These are phyloP conservation scores for Drosophila lini DNA, from an alignment of 1,140 invertebrate genomes.

Conservation along the genomic window DNA sequence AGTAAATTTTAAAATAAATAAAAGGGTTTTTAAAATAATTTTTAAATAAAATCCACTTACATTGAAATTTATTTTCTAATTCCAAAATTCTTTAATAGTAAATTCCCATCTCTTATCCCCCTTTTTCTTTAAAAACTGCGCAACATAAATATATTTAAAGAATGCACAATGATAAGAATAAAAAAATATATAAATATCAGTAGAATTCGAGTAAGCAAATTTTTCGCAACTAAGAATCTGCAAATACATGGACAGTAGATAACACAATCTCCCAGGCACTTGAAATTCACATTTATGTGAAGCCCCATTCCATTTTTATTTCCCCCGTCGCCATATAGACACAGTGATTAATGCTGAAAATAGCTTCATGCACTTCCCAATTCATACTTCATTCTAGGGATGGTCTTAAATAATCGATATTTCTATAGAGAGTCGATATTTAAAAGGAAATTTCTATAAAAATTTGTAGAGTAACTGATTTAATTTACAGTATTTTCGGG, in stretches of 20 bases:
- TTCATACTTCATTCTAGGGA: neutral
- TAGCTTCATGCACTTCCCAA: constrained; percentile 15
- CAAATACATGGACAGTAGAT: constrained; percentile 21
- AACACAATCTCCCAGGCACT: constrained; percentile 14
- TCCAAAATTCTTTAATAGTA: too few relatives aligned
- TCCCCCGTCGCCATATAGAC: constrained; percentile 7
- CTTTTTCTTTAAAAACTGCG: constrained; percentile 4
- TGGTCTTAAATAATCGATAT: neutral
- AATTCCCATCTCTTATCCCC: neutral
- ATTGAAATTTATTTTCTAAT: neutral
- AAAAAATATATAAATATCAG: constrained; percentile 12
- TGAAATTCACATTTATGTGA: constrained; percentile 9
- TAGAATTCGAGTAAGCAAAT: constrained; percentile 8
- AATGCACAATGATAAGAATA: constrained; percentile 21
- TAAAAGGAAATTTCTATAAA: neutral
- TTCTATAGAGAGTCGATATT: neutral
- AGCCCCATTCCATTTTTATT: neutral
- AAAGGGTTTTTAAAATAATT: neutral
- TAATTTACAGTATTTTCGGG: too few relatives aligned
- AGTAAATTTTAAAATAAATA: neutral
- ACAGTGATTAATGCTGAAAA: constrained; percentile 28
- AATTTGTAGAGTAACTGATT: too few relatives aligned
- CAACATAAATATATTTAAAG: constrained; percentile 6
- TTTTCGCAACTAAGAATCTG: constrained; percentile 25
- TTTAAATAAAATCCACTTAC: too few relatives aligned